A percentile compares a stretch with the other conserved stretches of the same genome.
These are phyloP conservation scores for Drosophila macrospina DNA, from an alignment of 2,888 invertebrate species.

Conservation along the genomic window DNA sequence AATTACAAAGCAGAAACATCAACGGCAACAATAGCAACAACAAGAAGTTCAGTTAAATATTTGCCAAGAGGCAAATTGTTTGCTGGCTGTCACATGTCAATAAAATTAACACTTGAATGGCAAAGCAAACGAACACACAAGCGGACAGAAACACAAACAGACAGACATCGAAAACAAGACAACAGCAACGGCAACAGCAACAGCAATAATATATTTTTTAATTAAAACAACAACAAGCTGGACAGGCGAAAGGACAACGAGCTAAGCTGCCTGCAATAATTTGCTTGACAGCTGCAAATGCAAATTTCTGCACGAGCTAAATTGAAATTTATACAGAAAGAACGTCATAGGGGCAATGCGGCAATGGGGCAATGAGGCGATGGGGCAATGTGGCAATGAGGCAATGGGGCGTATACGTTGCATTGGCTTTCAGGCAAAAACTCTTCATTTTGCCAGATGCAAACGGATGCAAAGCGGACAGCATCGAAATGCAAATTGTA, in stretches of 20 bases:
- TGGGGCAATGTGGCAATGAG: conserved; percentile 6
- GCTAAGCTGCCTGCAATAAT: conserved; percentile 69
- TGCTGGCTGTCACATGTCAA: conserved; percentile 77
- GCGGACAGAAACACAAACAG: conserved; percentile 16
- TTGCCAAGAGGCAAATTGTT: conserved; percentile 64
- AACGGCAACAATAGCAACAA: conserved; percentile 10
- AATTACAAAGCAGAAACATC: conserved; percentile 15
- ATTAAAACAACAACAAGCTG: conserved; percentile 69
- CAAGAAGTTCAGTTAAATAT: conserved; percentile 60
- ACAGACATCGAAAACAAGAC: conserved; percentile 14
- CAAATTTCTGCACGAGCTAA: conserved; percentile 65
- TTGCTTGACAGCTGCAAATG: conserved; percentile 76
- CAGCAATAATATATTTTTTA: conserved; percentile 61
- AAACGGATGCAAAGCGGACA: conserved; percentile 20
- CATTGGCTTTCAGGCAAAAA: conserved; percentile 48
- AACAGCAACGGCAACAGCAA: conserved; percentile 32
- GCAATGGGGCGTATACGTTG: conserved; percentile 31
- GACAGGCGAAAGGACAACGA: conserved; percentile 32
- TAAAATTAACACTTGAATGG: conserved; percentile 77
- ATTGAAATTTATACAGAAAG: conserved; percentile 71
- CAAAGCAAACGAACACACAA: conserved; percentile 39
- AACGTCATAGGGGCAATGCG: conserved; percentile 24
- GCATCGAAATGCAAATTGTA: conserved; percentile 70
- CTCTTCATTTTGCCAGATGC: neutral
- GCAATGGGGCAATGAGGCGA: conserved; percentile 15